These are phyloP conservation scores for Ormyrus thymus DNA, from an alignment of 2,888 invertebrate genomes.

Conservation along the genomic window DNA sequence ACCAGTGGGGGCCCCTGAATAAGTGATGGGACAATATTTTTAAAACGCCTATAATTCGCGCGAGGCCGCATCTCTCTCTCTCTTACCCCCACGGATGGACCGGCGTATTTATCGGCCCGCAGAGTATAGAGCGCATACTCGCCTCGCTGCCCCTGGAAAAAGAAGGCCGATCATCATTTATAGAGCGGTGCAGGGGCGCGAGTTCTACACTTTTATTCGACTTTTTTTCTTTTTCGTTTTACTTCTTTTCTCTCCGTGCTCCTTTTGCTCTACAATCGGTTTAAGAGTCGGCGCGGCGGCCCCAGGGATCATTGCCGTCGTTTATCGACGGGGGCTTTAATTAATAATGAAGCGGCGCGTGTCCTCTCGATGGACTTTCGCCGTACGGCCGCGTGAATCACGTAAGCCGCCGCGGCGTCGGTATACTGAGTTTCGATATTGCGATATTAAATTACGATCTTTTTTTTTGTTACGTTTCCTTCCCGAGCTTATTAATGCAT, in stretches of 20 bases:
- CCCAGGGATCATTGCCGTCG: constrained; percentile 68
- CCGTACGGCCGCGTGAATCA: too few species aligned
- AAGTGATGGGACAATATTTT: constrained; percentile 75
- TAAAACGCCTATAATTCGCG: constrained; percentile 75
- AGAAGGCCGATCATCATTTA: constrained; percentile 71
- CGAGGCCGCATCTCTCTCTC: constrained; percentile 53
- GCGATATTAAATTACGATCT: too few species aligned
- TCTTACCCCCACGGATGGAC: constrained; percentile 60
- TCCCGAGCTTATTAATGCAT: background rate
- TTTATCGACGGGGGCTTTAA: constrained; percentile 71
- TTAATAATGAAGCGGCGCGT: constrained; percentile 62
- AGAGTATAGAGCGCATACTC: constrained; percentile 67
- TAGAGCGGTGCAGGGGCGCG: constrained; percentile 55
- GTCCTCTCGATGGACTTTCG: constrained; percentile 39
- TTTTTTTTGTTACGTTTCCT: background rate
- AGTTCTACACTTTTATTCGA: background rate
- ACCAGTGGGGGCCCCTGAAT: constrained; percentile 66
- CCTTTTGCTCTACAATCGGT: constrained; percentile 71
- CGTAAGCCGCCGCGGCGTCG: too few species aligned
- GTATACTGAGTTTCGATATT: too few species aligned
- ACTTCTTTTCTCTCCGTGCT: constrained; percentile 35
- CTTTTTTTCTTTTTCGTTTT: constrained; percentile 46
- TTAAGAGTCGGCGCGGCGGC: constrained; percentile 50
- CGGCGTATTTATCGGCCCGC: constrained; percentile 74
- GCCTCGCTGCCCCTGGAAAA: constrained; percentile 54